Evolutionary conservation across 2,113 vertebrate species (phyloP).

Genomic region (Mirza zaza): DNA sequence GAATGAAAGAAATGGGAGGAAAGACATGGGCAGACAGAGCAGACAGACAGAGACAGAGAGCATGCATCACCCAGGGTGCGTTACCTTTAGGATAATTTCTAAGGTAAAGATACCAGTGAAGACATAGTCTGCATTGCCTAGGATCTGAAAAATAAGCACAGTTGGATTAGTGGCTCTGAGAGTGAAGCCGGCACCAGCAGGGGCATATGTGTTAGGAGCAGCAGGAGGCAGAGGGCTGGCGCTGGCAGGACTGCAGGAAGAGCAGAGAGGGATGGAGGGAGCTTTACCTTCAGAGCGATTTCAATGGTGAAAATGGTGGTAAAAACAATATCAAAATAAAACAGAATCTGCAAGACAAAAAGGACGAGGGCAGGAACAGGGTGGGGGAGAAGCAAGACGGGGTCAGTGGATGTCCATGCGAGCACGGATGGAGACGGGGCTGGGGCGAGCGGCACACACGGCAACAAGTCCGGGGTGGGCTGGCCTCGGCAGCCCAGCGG

Average conservation of each 20-base stretch:
- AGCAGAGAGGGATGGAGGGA: conserved; percentile 53
- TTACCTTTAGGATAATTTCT: conserved; percentile 99
- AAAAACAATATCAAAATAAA: conserved; percentile 92
- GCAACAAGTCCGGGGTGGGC: background rate
- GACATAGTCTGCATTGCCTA: conserved; percentile 99
- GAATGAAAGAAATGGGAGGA: background rate
- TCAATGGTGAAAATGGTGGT: conserved; percentile 92
- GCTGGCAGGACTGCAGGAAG: conserved; percentile 30
- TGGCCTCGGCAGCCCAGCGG: background rate
- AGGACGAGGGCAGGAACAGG: conserved; percentile 71
- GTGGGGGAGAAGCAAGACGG: background rate
- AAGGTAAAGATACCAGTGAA: conserved; percentile 99
- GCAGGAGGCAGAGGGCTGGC: conserved; percentile 76
- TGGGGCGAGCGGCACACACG: background rate
- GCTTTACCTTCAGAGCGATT: conserved; percentile 90
- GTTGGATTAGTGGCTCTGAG: conserved; percentile 83
- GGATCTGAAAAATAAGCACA: conserved; percentile 94
- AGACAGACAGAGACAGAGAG: background rate
- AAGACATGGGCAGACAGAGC: background rate
- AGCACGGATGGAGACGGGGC: background rate
- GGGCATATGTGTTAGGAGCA: conserved; percentile 82
- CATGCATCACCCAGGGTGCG: conserved; percentile 73
- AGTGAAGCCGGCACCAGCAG: conserved; percentile 72
- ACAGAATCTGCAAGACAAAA: conserved; percentile 90
- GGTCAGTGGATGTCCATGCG: conserved; percentile 67